Evolutionary conservation across 2,888 invertebrate species (phyloP), one percentile per base, ranked within the genome.

Genomic region (Xylota sylvarum): DNA sequence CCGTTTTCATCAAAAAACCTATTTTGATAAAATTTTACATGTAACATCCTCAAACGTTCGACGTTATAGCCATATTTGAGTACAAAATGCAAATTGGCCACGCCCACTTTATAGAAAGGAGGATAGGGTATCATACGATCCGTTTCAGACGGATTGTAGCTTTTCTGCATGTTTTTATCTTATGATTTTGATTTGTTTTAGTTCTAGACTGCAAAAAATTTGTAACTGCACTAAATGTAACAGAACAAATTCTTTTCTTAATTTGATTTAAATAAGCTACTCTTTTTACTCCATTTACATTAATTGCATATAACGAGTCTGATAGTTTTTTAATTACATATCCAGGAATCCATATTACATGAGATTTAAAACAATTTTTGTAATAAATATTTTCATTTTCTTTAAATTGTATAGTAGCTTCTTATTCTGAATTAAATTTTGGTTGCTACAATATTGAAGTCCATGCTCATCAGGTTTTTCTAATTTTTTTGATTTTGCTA

Each of bases 401-500:
- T 58, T 10, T 58, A 37, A 58, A 58, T 17, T 58, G 17, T 58
- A 37, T 4, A 35, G 7, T 35, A n/a, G 4, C 17, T 46, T 1
- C 14, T 62, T 62, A 62, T 23, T 40, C 4, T 69, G 35, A 9
- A 0, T 7, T 5, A 14, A 46, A 2, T 2, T 3, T 14, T 30
- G 14, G 0, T 43, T 2, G 12, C 4, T 12, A 40, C 40, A 12
- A 12, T 40, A 12, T 40, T 40, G 40, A 40, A 40, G 40, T 30
- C 5, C 56, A 69, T 56, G 17, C 69, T 55, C 69, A 69, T 52
- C 52, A 17, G 55, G n/a, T n/a, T 40, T 14, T 30, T 56, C 19
- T 0, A 4, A 43, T n/a, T 5, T 48, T 32, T 48, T 46, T 19
- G 32, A 7, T 23, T 35, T 58, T 23, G 70, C n/a, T n/a, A n/a